Conservation (phyloP, 2,113 vertebrate species). For the Castor canadensis region DNA sequence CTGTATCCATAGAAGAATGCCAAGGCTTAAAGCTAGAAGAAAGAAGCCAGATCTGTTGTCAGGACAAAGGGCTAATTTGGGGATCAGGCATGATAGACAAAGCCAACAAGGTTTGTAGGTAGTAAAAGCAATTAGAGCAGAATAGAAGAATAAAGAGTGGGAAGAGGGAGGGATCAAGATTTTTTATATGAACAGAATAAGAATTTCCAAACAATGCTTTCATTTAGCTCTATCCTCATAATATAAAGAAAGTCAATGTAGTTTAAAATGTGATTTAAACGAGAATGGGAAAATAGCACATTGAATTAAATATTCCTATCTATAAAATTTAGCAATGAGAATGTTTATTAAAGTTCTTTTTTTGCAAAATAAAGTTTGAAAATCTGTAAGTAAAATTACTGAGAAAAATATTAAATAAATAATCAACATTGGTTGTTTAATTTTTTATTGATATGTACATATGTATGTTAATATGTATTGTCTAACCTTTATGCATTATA, state of each 20-base stretch:
- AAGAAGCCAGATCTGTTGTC: constrained; percentile 11
- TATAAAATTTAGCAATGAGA: constrained; percentile 2
- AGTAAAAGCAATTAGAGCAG: neutral
- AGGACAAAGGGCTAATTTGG: constrained; percentile 29
- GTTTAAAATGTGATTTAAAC: constrained; percentile 29
- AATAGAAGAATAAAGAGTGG: neutral
- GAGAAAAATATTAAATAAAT: constrained; percentile 3
- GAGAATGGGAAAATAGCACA: neutral
- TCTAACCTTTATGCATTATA: neutral
- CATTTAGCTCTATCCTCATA: neutral
- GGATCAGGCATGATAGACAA: neutral
- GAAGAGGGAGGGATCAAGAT: neutral
- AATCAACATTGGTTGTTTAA: neutral
- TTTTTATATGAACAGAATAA: neutral
- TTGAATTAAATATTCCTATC: neutral
- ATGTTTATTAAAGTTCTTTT: neutral
- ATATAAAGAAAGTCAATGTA: neutral
- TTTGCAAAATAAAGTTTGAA: constrained; percentile 25
- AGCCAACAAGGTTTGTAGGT: neutral
- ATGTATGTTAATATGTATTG: neutral
- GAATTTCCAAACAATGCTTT: neutral
- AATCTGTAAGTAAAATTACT: neutral
- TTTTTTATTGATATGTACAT: neutral
- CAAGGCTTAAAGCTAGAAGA: constrained; percentile 47
- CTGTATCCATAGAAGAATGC: constrained; percentile 1